phyloP scores from a whole-genome alignment of 2,888 invertebrate species.

The Microctonus hyperodae region DNA sequence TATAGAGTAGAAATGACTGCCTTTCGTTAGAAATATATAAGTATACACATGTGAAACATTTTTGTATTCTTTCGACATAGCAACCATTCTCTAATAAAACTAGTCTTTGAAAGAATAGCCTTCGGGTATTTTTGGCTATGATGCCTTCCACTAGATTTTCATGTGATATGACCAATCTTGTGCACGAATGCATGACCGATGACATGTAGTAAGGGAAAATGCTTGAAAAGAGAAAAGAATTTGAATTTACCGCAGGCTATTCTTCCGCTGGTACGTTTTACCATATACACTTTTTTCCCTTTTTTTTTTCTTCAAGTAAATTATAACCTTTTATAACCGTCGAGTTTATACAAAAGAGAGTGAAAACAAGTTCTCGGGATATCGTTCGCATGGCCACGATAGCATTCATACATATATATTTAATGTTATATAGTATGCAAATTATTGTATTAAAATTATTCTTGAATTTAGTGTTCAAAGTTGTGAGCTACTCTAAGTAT shows the following conservation, averaged over 20 bases:
- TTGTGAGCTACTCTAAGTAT: conserved; percentile 6
- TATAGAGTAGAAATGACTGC: not conserved
- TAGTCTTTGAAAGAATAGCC: too few species aligned
- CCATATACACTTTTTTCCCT: too few species aligned
- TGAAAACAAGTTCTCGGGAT: conserved; percentile 19
- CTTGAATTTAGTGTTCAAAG: conserved; percentile 37
- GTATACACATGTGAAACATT: not conserved
- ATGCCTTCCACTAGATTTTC: too few species aligned
- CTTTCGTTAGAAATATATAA: not conserved
- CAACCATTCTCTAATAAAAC: too few species aligned
- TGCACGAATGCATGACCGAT: too few species aligned
- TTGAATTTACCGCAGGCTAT: too few species aligned
- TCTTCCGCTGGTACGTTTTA: too few species aligned
- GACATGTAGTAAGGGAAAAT: too few species aligned
- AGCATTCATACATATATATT: conserved; percentile 12
- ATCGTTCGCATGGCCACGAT: conserved; percentile 30
- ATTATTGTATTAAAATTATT: conserved; percentile 40
- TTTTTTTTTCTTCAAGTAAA: not conserved
- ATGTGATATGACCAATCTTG: too few species aligned
- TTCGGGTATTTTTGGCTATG: too few species aligned
- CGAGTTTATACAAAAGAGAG: not conserved
- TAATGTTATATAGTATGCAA: not conserved
- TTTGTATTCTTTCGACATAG: not conserved
- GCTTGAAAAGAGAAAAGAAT: too few species aligned
- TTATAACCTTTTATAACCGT: not conserved